Conservation (phyloP, 2,113 vertebrate species). For the Antennarius striatus region DNA sequence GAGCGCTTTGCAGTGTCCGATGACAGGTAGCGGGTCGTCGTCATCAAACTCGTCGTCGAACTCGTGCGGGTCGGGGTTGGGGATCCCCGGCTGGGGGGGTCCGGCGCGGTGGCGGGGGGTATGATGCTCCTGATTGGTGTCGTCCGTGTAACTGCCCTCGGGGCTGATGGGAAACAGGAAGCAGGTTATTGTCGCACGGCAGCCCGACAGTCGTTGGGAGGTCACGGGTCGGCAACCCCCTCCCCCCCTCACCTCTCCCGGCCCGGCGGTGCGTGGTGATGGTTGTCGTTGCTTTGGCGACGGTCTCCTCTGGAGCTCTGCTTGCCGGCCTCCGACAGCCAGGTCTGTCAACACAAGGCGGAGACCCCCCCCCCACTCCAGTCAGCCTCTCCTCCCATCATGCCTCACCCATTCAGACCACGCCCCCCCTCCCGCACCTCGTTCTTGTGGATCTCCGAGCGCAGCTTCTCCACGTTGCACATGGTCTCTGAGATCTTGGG, state of each 20-base stretch:
- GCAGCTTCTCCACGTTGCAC: slow-evolving; percentile 93
- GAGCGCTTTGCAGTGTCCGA: slow-evolving; percentile 98
- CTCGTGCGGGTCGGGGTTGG: slow-evolving; percentile 80
- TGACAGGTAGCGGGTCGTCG: slow-evolving; percentile 93
- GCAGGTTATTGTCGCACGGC: too few relatives aligned
- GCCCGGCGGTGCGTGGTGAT: slow-evolving; percentile 93
- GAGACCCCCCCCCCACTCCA: not conserved
- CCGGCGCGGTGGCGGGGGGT: slow-evolving; percentile 72
- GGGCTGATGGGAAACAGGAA: slow-evolving; percentile 77
- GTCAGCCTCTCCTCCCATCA: not conserved
- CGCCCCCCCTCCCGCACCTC: slow-evolving; percentile 79
- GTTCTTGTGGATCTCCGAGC: slow-evolving; percentile 96
- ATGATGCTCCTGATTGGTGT: slow-evolving; percentile 91
- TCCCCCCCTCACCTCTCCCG: slow-evolving; percentile 87
- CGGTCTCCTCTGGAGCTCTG: slow-evolving; percentile 89
- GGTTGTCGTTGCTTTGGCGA: slow-evolving; percentile 95
- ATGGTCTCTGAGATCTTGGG: slow-evolving; percentile 97
- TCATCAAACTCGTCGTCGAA: slow-evolving; percentile 99
- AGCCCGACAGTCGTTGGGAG: too few relatives aligned
- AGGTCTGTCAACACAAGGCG: slow-evolving; percentile 78
- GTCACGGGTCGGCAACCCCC: too few relatives aligned
- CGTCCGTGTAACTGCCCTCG: slow-evolving; percentile 97
- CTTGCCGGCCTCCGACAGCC: slow-evolving; percentile 97
- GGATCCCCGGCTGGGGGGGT: slow-evolving; percentile 77
- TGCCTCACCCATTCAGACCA: too few relatives aligned